Conservation (phyloP, 2,888 invertebrate genomes). For the Euplexia lucipara region DNA sequence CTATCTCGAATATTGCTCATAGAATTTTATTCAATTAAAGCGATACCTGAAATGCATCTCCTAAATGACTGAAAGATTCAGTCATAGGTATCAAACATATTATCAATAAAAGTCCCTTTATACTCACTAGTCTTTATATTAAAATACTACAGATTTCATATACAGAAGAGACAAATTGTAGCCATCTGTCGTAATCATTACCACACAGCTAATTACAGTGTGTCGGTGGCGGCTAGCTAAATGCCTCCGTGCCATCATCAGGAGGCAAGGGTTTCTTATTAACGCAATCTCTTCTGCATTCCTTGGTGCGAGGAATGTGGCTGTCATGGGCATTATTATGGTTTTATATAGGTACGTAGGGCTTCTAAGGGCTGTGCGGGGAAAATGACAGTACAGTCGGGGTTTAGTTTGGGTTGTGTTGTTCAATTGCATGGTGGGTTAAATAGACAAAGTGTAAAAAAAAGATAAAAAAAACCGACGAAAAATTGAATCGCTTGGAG, state of each 20-base stretch:
- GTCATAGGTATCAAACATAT: not conserved
- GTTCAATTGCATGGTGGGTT: too few species aligned
- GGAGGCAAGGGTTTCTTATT: constrained; percentile 66
- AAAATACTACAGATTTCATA: constrained; percentile 28
- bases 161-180: constrained; percentile 40
- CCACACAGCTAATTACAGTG: constrained; percentile 51
- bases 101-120: constrained; percentile 17
- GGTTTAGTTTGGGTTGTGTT: too few species aligned
- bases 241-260: constrained; percentile 51
- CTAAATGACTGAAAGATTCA: not conserved
- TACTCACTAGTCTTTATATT: constrained; percentile 15
- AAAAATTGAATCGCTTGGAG: too few species aligned
- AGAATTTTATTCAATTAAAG: not conserved
- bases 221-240: constrained; percentile 47
- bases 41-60: not conserved
- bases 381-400: constrained; percentile 5
- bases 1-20: too few species aligned
- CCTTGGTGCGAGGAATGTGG: constrained; percentile 73
- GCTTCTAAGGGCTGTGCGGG: constrained; percentile 66
- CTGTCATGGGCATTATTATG: constrained; percentile 68
- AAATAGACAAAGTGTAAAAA: too few species aligned
- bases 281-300: constrained; percentile 76
- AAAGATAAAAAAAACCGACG: too few species aligned
- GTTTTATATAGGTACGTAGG: constrained; percentile 70
- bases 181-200: constrained; percentile 48